Evolutionary conservation across 2,888 invertebrate species (phyloP).

Genomic region (Lasioglossum morio): DNA sequence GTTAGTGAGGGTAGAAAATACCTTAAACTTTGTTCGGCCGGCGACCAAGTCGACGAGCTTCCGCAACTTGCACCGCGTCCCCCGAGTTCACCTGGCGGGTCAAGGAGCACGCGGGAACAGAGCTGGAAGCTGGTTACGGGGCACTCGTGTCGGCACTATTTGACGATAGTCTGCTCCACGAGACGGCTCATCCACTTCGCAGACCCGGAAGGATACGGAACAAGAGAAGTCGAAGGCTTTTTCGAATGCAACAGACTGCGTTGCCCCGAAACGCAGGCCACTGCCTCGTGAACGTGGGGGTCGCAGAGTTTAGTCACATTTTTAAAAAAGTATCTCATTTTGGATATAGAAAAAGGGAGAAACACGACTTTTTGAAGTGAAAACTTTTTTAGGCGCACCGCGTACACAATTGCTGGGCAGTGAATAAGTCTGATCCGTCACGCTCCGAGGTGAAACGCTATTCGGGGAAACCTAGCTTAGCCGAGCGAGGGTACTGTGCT

Average conservation of each 20-base stretch:
- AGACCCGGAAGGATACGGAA: conserved; percentile 44
- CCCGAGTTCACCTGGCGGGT: conserved; percentile 51
- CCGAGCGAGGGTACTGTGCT: no score
- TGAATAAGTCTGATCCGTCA: no score
- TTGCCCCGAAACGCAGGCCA: background rate
- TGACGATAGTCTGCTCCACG: conserved; percentile 61
- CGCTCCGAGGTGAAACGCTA: no score
- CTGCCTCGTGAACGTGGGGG: background rate
- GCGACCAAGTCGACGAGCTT: conserved; percentile 47
- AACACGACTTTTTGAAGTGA: no score
- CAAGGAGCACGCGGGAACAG: conserved; percentile 53
- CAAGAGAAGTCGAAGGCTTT: conserved; percentile 41
- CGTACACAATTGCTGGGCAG: no score
- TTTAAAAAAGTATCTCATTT: no score
- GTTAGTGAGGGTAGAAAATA: background rate
- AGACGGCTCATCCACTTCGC: conserved; percentile 56
- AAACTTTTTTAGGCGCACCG: no score
- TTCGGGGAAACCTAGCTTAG: no score
- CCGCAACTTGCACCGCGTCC: conserved; percentile 53
- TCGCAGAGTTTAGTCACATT: no score
- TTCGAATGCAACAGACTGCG: conserved; percentile 37
- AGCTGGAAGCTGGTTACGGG: conserved; percentile 58
- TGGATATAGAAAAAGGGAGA: no score
- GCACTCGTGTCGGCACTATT: conserved; percentile 61
- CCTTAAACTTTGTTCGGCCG: conserved; percentile 38